Evolutionary conservation across 2,113 vertebrate genomes (phyloP), one percentile per base, ranked within the genome.

Genomic region (Chaetodon trifascialis): DNA sequence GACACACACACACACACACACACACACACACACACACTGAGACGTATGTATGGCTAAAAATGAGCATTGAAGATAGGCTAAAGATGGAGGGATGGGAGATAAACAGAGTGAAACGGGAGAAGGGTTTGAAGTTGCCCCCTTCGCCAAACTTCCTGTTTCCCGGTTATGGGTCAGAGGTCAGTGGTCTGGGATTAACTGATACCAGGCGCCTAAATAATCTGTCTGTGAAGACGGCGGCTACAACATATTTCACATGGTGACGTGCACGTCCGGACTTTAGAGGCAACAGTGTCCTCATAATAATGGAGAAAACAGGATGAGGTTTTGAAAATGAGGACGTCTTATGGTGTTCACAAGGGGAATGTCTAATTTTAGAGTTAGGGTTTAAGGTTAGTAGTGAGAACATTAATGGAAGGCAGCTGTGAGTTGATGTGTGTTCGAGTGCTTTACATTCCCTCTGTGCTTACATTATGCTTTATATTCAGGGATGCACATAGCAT

Each of bases 111-210:
- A 58, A 79, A 73, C 0, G 11, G 56, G 40, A 73, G 72, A 40
- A 58, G 38, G 49, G 68, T 67, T 74, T 49, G 9, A 58, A 40
- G 58, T 62, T 64, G 44, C 38, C 73, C 25, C 15, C 17, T 25
- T 56, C 36, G 23, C 68, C 55, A 30, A 8, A 55, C 79, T 84
- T 91, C 88, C 91, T 86, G 87, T 86, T 92, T 92, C 85, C 89
- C 91, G 73, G 52, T 86, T 55, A 16, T 30, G 51, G 81, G 88
- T 88, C 73, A 76, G 55, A 83, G 91, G 86, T 88, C 66, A 42
- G 14, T 19, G 72, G 70, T 79, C 76, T 91, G 88, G 79, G 76
- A 84, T 92, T 79, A 74, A 77, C 73, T 89, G 85, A 92, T 91
- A 85, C 64, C 38, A 76, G 49, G 36, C 23, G 3, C 49, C 38